Evolutionary conservation across 2,888 invertebrate species (phyloP).

Genomic region (Pachymerium ferrugineum): DNA sequence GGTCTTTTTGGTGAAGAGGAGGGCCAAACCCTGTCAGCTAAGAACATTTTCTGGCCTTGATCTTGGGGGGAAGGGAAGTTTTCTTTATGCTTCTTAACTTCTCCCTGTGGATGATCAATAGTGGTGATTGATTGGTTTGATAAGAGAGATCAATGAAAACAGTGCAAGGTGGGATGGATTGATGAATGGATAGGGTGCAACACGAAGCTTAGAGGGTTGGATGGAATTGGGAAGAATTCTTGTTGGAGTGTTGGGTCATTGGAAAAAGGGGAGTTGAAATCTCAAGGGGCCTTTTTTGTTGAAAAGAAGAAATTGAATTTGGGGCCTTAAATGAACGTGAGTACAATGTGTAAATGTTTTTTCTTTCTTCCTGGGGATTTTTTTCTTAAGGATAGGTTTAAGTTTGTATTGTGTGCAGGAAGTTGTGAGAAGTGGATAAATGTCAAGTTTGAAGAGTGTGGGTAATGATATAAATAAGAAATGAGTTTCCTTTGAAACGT

Average conservation of each 20-base stretch:
- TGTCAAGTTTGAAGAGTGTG: too few species aligned
- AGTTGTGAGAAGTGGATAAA: too few species aligned
- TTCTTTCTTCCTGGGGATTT: neutral
- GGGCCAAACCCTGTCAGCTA: too few species aligned
- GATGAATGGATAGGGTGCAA: constrained; percentile 14
- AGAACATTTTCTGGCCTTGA: too few species aligned
- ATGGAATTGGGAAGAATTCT: neutral
- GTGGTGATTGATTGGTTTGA: constrained; percentile 6
- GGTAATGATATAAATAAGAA: too few species aligned
- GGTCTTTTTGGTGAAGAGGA: neutral
- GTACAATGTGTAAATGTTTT: constrained; percentile 8
- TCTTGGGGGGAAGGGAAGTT: neutral
- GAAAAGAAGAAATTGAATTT: constrained; percentile 21
- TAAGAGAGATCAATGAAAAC: constrained; percentile 19
- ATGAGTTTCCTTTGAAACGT: too few species aligned
- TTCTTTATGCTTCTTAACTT: neutral
- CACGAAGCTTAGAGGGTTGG: neutral
- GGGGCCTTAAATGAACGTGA: constrained; percentile 10
- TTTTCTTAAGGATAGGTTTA: neutral
- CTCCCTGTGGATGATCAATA: neutral
- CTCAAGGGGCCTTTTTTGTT: constrained; percentile 4
- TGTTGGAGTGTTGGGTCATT: constrained; percentile 18
- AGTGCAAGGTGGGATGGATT: constrained; percentile 13
- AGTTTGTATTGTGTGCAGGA: too few species aligned
- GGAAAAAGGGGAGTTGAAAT: constrained; percentile 8